A percentile compares a stretch with the other conserved stretches of the same genome.
These are phyloP conservation scores for Taenaris catops DNA, from an alignment of 2,888 invertebrate genomes.

Conservation along the genomic window DNA sequence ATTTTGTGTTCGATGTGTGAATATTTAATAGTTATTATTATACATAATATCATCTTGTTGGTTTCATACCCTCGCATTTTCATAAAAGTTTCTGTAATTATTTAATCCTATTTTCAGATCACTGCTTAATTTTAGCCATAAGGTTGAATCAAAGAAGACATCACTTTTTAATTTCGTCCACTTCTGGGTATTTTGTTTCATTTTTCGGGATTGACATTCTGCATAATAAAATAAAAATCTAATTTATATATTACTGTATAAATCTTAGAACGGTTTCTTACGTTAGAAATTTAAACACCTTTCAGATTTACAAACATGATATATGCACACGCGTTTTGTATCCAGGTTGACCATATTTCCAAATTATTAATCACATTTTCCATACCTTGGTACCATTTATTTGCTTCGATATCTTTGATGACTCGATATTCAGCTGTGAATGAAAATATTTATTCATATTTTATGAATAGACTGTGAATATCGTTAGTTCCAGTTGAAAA, in stretches of 20 bases:
- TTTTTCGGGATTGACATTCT: too few species aligned
- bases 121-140: slow-evolving; percentile 41
- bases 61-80: slow-evolving; percentile 28
- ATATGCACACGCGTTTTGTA: slow-evolving; percentile 37
- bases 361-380: slow-evolving; percentile 42
- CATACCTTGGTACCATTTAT: slow-evolving; percentile 48
- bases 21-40: too few species aligned
- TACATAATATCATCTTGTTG: too few species aligned
- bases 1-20: too few species aligned
- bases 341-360: slow-evolving; percentile 54
- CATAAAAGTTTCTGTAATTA: slow-evolving; percentile 28
- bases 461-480: too few species aligned
- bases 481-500: too few species aligned
- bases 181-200: slow-evolving; percentile 20
- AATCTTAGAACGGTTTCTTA: too few species aligned
- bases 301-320: too few species aligned
- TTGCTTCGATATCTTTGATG: slow-evolving; percentile 27
- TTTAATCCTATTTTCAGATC: slow-evolving; percentile 26
- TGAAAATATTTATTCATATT: too few species aligned
- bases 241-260: too few species aligned
- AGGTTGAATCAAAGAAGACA: slow-evolving; percentile 36
- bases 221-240: too few species aligned
- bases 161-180: slow-evolving; percentile 37
- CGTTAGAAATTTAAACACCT: too few species aligned
- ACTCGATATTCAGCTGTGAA: slow-evolving; percentile 3